A percentile compares a stretch with the other conserved stretches of the same genome.
These are phyloP conservation scores for Brevipalpus yothersi DNA, from an alignment of 1,140 invertebrate species.

Conservation along the genomic window DNA sequence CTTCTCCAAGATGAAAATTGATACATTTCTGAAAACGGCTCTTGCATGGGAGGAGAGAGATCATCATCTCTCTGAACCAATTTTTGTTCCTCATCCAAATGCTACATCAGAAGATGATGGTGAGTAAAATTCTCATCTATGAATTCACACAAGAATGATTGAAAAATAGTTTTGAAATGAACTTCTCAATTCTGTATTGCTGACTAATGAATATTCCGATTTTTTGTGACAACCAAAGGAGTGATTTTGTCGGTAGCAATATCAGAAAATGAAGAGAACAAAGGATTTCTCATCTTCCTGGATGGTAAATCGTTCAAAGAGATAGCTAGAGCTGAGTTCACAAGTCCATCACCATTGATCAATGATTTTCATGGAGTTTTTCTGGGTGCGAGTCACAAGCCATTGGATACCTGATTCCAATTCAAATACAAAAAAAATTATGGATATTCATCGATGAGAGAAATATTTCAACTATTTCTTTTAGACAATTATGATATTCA, in stretches of 20 bases:
- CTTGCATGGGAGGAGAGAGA: conserved; percentile 42
- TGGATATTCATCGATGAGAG: too few species aligned
- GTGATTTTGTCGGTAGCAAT: background rate
- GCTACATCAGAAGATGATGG: conserved; percentile 18
- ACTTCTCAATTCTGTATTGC: too few species aligned
- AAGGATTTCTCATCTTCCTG: background rate
- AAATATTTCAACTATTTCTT: too few species aligned
- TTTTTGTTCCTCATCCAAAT: conserved; percentile 16
- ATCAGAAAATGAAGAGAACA: background rate
- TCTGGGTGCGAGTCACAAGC: background rate
- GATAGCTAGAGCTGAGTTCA: background rate
- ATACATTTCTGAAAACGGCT: conserved; percentile 24
- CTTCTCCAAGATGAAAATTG: conserved; percentile 15
- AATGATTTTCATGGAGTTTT: conserved; percentile 16
- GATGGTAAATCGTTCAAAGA: conserved; percentile 4
- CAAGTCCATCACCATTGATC: conserved; percentile 10
- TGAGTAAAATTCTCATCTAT: background rate
- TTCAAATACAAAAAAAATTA: too few species aligned
- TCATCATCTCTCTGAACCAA: conserved; percentile 39
- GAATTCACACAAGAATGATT: background rate
- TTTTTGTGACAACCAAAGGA: conserved; percentile 6
- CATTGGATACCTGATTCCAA: too few species aligned
- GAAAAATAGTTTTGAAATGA: background rate
- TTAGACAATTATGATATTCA: too few species aligned
- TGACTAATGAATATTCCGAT: too few species aligned